A percentile compares a stretch with the other conserved stretches of the same genome.
Conservation (phyloP, 2,113 vertebrate species). For the Perca schrenkii region DNA sequence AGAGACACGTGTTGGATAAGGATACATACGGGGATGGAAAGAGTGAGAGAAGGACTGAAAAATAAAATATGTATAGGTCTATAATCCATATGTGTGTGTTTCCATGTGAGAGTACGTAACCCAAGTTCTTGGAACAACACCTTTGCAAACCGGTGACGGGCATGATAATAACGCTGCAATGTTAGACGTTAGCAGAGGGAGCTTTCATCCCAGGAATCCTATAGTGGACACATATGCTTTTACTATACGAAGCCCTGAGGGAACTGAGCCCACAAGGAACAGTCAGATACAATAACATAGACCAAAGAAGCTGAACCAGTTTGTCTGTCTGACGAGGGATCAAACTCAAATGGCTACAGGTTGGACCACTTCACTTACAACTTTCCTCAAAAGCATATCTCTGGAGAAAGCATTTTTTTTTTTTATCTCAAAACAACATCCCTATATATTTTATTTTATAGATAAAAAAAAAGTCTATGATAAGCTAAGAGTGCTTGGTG, state of each 20-base stretch:
- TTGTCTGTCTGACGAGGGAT: constrained; percentile 56
- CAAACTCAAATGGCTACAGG: constrained; percentile 37
- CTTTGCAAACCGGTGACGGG: constrained; percentile 58
- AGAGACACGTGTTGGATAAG: constrained; percentile 25
- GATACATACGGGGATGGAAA: constrained; percentile 12
- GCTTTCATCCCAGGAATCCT: constrained; percentile 70
- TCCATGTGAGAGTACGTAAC: constrained; percentile 45
- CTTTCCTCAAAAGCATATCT: constrained; percentile 17
- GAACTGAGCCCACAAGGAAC: constrained; percentile 43
- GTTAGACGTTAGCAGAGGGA: constrained; percentile 37
- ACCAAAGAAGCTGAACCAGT: constrained; percentile 52
- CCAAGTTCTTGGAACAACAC: constrained; percentile 69
- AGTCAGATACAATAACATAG: constrained; percentile 66
- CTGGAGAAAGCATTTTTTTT: constrained; percentile 4
- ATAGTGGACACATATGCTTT: constrained; percentile 74
- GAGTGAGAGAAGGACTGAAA: constrained; percentile 9
- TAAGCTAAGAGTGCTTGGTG: neutral
- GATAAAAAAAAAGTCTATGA: neutral
- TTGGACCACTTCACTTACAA: constrained; percentile 33
- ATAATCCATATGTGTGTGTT: constrained; percentile 10
- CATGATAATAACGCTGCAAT: constrained; percentile 63
- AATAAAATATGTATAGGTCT: neutral
- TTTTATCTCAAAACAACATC: neutral
- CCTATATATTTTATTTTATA: neutral
- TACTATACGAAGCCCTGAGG: constrained; percentile 57